phyloP scores from a whole-genome alignment of 92 coral and sea anemone species.

The Parazoanthus darwini region DNA sequence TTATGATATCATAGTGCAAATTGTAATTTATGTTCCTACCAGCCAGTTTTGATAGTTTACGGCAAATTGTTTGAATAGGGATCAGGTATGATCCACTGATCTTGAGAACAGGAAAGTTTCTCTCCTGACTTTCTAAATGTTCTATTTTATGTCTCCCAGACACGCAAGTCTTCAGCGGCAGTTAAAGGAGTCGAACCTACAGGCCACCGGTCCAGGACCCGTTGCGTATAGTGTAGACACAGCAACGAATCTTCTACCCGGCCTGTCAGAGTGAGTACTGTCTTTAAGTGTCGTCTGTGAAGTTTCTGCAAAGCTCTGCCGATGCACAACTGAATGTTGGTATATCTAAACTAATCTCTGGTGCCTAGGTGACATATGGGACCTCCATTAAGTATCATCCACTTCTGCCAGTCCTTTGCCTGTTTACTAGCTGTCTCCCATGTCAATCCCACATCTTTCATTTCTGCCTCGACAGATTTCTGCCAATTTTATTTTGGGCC shows the following conservation, averaged over 20 bases:
- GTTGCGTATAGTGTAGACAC: not conserved
- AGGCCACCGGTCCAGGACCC: not conserved
- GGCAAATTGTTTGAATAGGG: not conserved
- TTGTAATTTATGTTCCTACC: not conserved
- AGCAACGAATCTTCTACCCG: slow-evolving; percentile 26
- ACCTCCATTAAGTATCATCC: no score
- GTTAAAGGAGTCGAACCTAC: slow-evolving; percentile 11
- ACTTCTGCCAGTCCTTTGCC: no score
- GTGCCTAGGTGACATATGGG: no score
- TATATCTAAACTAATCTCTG: not conserved
- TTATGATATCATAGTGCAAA: no score
- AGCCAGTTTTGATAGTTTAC: not conserved
- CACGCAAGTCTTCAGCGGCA: slow-evolving; percentile 33
- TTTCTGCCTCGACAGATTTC: no score
- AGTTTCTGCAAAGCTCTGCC: no score
- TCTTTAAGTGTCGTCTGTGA: not conserved
- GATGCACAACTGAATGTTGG: not conserved
- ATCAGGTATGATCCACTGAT: not conserved
- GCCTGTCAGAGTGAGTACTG: slow-evolving; percentile 20
- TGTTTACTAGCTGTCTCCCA: no score
- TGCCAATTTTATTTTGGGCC: no score
- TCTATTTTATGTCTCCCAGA: not conserved
- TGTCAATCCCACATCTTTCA: no score
- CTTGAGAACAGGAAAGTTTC: not conserved
- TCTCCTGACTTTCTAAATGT: not conserved